Evolutionary conservation across 2,797 vertebrate genomes (phyloP), one percentile per base, ranked within the genome.

Genomic region (Cryptoprocta ferox): DNA sequence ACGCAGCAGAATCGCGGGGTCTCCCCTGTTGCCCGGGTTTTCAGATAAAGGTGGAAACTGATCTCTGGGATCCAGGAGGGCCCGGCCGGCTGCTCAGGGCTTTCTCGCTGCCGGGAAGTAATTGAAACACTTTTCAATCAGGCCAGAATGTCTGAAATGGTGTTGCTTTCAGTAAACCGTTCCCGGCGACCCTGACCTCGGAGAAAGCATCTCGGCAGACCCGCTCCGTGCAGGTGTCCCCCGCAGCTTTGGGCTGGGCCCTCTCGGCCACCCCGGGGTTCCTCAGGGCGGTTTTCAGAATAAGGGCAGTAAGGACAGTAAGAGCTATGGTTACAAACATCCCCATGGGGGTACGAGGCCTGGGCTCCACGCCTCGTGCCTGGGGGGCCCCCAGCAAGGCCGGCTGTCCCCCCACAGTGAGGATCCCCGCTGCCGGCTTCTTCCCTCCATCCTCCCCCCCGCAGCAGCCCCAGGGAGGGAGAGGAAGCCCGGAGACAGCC

Each of bases 51-150:
- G 30, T 19, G n/a, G 63, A 45, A 71, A 70, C 32, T 7, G 48
- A 2, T 63, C 71, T 79, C 73, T 50, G 56, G 24, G 71, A 45
- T 45, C 24, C 42, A 73, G 53, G 45, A 84, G 87, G 50, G 37
- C 18, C 53, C 39, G 37, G 30, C 37, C 79, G 85, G 71, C 12
- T 3, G 1, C 11, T 65, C 24, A n/a, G 37, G 24, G 75, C 5
- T 5, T 59, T 88, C 32, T 88, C 12, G 28, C 12, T 42, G 30
- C 88, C 71, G 24, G 16, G 59, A 16, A 83, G 56, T 56, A 95
- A 85, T 7, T 83, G 35, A 84, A 93, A 76, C 91, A 53, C 82
- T 45, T 59, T 95, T 94, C 39, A 91, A 76, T 79, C 50, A 6
- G 42, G 75, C 48, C 91, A 68, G 14, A 94, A 86, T 21, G 5